Base-by-base conservation (phyloP, 2,113 vertebrate genomes). In the Chionomys nivalis region DNA sequence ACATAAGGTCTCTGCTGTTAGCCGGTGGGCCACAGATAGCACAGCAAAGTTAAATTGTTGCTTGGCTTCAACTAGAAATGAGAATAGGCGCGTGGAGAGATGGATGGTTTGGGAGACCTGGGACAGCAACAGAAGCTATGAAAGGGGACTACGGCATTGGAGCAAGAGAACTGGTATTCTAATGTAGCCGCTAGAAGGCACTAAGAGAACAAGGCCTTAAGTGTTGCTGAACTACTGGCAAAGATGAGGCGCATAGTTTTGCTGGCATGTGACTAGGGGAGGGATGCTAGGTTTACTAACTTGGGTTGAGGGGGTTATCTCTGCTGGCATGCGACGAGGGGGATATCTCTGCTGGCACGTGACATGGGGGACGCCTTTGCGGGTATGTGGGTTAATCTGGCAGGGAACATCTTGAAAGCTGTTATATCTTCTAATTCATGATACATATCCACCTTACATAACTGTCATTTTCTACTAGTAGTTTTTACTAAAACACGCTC, bases 191-290 rank as follows among this genome's bases (percentile, higher is more conserved):
- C 28, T 73, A 42, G 9, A 87, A 26, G 36, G 33, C 23, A 28
- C 4, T 10, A 94, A 36, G 52, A 23, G 70, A 24, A 65, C 24
- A 28, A 70, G 16, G 42, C 3, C 2, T 4, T 89, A 31, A 44
- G 31, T 13, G 21, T 24, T 2, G 1, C 58, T 52, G 81, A 39
- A 4, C 16, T 24, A 14, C 31, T 0, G 5, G 49, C 28, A 33
- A 24, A 49, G 61, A 36, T 0, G 7, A 44, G 0, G 36, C 1
- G 0, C 0, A 7, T 44, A 13, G 17, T 1, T 13, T 36, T 70
- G 39, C 21, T 42, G 28, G 47, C 16, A 10, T 65, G n/a, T 3
- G 17, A 12, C 5, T 12, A n/a, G 10, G 36, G 36, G 21, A 21
- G 12, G 7, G 33, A 21, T 1, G 6, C 58, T 58, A 58, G 58